phyloP scores from a whole-genome alignment of 2,888 invertebrate species.

The Aleiodes alternator region DNA sequence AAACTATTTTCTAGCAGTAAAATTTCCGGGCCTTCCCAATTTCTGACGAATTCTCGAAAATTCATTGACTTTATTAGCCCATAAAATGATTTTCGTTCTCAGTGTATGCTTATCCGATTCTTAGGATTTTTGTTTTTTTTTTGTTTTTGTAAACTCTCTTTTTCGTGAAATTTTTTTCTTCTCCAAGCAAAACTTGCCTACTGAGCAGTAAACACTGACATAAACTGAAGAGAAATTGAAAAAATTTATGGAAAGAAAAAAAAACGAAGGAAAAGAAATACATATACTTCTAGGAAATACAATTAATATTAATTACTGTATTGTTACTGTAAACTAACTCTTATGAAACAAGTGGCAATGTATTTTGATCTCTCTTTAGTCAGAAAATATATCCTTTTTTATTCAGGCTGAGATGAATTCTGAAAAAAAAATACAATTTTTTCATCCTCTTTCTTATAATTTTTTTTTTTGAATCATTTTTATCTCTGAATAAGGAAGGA shows the following conservation, averaged over 20 bases:
- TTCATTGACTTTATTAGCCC: neutral
- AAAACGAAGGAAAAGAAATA: slow-evolving; percentile 48
- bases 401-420: slow-evolving; percentile 67
- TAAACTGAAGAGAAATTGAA: slow-evolving; percentile 57
- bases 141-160: slow-evolving; percentile 25
- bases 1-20: too few relatives aligned
- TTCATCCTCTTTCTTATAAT: neutral
- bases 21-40: too few relatives aligned
- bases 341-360: slow-evolving; percentile 80
- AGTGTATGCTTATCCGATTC: slow-evolving; percentile 8
- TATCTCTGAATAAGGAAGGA: slow-evolving; percentile 16
- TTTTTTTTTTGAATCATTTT: too few relatives aligned
- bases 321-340: slow-evolving; percentile 73
- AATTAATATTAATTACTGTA: slow-evolving; percentile 71
- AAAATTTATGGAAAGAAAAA: slow-evolving; percentile 39
- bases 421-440: slow-evolving; percentile 37
- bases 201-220: slow-evolving; percentile 65
- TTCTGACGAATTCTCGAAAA: neutral
- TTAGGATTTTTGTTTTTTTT: slow-evolving; percentile 17
- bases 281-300: slow-evolving; percentile 60
- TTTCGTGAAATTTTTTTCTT: slow-evolving; percentile 33
- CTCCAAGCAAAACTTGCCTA: slow-evolving; percentile 66
- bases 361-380: slow-evolving; percentile 85
- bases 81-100: neutral
- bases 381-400: slow-evolving; percentile 79